Evolutionary conservation across 2,113 vertebrate species (phyloP), one percentile per base, ranked within the genome.

Genomic region (Ramphastos sulfuratus): DNA sequence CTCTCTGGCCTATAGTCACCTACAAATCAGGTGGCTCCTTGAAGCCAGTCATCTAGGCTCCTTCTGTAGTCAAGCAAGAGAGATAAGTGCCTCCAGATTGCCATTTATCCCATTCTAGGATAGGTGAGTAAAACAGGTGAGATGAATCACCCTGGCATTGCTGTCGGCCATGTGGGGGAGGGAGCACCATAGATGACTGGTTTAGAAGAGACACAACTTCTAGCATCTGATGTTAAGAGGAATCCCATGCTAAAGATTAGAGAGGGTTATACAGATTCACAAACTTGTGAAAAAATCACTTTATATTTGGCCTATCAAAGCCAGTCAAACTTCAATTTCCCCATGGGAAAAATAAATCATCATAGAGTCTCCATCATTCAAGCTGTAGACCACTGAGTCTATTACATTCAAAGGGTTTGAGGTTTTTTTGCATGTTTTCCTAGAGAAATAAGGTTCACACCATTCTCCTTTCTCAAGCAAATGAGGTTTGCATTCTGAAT

Each of bases 91-190:
- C 92, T 96, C 69, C 60, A 66, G 85, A 56, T 88, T 71, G 79
- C 55, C 61, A 50, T 90, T 95, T 85, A 95, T n/a, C 85, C 88
- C 65, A 66, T 92, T 95, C 80, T 94, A 93, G 86, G 80, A 71
- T 93, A 93, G 90, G 95, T 88, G 93, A 94, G 88, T 92, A 88
- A 91, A 94, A 60, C 85, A 92, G 90, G 92, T 93, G 88, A 93
- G 90, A 86, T 77, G 85, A 93, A 90, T 93, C 82, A 81, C 50
- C 52, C 55, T 85, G 79, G 85, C 88, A 78, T 30, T 37, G 54
- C 46, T 90, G 56, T 71, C 31, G 0, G 65, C 85, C 50, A 9
- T 24, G 17, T 3, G 52, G 70, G 54, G 71, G 52, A 52, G 46
- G 76, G 19, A 12, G 12, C 69, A 19, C 56, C 42, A 74, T 80